Evolutionary conservation across 2,797 vertebrate species (phyloP).

Genomic region (Lateolabrax maculatus): DNA sequence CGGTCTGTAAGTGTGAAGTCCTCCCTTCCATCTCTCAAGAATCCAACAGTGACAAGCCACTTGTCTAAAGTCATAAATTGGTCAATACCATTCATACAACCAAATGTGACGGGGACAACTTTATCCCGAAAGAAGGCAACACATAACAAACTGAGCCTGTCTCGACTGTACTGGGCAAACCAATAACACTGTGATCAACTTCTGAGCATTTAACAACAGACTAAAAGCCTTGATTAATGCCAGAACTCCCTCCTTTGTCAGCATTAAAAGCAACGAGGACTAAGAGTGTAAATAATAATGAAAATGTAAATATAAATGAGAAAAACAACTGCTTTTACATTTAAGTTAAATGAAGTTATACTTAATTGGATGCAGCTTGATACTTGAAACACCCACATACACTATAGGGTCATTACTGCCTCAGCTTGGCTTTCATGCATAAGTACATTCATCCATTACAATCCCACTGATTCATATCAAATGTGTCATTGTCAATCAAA

Average conservation of each 20-base stretch:
- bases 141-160: neutral
- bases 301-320: neutral
- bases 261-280: neutral
- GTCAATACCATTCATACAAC: neutral
- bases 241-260: neutral
- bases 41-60: conserved; percentile 3
- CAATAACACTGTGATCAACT: neutral
- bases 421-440: neutral
- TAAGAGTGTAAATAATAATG: too few species aligned
- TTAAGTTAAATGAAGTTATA: neutral
- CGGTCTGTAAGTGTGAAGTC: neutral
- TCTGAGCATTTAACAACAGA: neutral
- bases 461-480: neutral
- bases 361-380: neutral
- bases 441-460: neutral
- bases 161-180: neutral
- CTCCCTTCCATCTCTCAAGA: neutral
- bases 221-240: neutral
- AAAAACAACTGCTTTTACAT: neutral
- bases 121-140: neutral
- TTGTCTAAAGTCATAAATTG: neutral
- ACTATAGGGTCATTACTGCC: neutral
- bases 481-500: conserved; percentile 4
- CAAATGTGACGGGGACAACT: neutral
- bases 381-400: neutral